These are phyloP conservation scores for Hydrocynus forskahlii DNA, from an alignment of 2,797 vertebrate species.

Conservation along the genomic window DNA sequence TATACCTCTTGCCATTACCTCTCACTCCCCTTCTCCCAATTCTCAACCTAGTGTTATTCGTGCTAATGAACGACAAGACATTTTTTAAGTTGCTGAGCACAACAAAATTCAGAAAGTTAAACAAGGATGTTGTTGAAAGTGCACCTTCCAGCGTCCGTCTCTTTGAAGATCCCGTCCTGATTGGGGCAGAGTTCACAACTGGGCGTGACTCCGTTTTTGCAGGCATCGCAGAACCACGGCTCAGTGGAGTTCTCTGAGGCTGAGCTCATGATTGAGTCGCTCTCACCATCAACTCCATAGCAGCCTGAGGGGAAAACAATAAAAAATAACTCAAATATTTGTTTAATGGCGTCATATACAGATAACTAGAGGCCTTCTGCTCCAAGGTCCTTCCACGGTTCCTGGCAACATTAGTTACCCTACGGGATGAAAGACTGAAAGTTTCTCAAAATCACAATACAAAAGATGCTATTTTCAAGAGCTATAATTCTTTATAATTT, in stretches of 20 bases:
- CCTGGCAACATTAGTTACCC: no score
- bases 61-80: background rate
- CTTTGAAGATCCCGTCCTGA: slow-evolving; percentile 99
- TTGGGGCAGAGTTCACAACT: slow-evolving; percentile 98
- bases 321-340: background rate
- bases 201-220: slow-evolving; percentile 94
- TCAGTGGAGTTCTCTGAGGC: slow-evolving; percentile 98
- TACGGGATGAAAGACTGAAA: no score
- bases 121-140: slow-evolving; percentile 14
- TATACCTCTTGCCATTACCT: slow-evolving; percentile 26
- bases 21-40: slow-evolving; percentile 22
- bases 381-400: background rate
- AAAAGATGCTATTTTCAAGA: no score
- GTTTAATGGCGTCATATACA: background rate
- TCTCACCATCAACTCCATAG: slow-evolving; percentile 97
- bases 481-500: no score
- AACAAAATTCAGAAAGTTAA: slow-evolving; percentile 1
- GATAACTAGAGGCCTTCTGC: background rate
- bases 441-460: no score
- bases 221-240: slow-evolving; percentile 99
- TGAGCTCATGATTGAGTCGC: slow-evolving; percentile 99
- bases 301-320: slow-evolving; percentile 80
- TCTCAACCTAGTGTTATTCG: slow-evolving; percentile 2
- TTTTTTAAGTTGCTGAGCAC: slow-evolving; percentile 14
- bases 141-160: slow-evolving; percentile 97